These are phyloP conservation scores for Semotilus atromaculatus DNA, from an alignment of 2,797 vertebrate species.

Conservation along the genomic window DNA sequence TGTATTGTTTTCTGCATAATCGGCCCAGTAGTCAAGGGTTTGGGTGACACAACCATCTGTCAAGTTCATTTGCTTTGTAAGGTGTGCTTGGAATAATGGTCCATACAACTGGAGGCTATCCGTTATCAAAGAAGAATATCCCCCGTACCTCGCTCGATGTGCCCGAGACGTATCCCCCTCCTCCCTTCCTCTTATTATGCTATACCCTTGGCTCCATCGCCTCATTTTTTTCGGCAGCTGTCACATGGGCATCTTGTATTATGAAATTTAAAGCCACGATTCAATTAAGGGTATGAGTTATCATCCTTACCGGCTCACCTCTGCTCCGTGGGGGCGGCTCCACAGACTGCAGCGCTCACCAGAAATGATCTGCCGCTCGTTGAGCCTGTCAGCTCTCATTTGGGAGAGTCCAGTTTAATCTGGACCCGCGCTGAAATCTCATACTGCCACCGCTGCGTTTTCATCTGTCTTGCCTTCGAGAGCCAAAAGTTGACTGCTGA, in stretches of 20 bases:
- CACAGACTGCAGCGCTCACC: constrained; percentile 58
- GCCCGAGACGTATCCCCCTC: constrained; percentile 42
- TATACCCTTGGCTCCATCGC: constrained; percentile 69
- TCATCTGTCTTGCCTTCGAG: constrained; percentile 56
- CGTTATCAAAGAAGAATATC: constrained; percentile 88
- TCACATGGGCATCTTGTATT: constrained; percentile 80
- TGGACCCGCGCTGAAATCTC: constrained; percentile 57
- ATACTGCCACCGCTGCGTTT: constrained; percentile 46
- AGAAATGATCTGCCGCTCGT: constrained; percentile 61
- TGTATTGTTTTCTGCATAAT: constrained; percentile 99
- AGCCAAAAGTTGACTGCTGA: constrained; percentile 56
- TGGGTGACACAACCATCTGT: constrained; percentile 99
- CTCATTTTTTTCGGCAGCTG: constrained; percentile 71
- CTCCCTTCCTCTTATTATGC: constrained; percentile 61
- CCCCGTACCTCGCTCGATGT: constrained; percentile 43
- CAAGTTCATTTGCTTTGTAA: constrained; percentile 99
- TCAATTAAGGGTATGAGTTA: constrained; percentile 85
- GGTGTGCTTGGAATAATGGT: constrained; percentile 95
- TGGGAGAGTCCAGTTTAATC: constrained; percentile 62
- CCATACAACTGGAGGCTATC: constrained; percentile 91
- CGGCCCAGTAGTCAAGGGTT: constrained; percentile 98
- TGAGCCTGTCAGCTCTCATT: constrained; percentile 67
- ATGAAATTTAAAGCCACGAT: constrained; percentile 87
- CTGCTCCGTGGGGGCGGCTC: constrained; percentile 60
- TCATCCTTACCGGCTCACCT: constrained; percentile 70